These are phyloP conservation scores for Erebia aethiops DNA, from an alignment of 2,888 invertebrate species.

Conservation along the genomic window DNA sequence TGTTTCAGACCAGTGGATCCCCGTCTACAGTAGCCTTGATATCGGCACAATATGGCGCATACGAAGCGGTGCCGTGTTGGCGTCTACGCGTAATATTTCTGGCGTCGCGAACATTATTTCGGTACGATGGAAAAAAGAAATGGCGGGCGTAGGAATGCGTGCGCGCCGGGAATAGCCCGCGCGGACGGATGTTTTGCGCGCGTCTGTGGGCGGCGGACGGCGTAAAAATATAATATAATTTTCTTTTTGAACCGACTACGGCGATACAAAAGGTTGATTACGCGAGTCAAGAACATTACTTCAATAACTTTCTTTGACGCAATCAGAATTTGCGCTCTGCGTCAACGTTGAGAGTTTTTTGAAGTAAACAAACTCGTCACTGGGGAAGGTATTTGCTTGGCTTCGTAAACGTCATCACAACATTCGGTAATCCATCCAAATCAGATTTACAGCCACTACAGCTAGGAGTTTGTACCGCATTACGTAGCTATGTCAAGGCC, in stretches of 20 bases:
- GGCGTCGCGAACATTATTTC: conserved; percentile 69
- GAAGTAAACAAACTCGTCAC: neutral
- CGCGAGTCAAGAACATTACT: neutral
- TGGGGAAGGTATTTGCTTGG: too few species aligned
- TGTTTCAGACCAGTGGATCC: neutral
- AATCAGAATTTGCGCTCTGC: neutral
- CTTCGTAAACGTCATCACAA: too few species aligned
- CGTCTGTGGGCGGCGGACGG: conserved; percentile 55
- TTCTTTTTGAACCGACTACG: conserved; percentile 19
- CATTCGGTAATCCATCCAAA: too few species aligned
- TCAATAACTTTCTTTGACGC: neutral
- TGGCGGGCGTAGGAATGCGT: conserved; percentile 69
- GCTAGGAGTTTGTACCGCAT: too few species aligned
- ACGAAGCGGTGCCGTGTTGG: conserved; percentile 33
- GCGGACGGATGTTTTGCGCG: conserved; percentile 71
- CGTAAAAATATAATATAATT: conserved; percentile 16
- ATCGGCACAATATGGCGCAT: conserved; percentile 5
- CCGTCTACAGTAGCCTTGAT: conserved; percentile 6
- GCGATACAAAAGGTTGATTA: neutral
- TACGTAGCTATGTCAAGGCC: too few species aligned
- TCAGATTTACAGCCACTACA: too few species aligned
- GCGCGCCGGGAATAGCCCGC: conserved; percentile 68
- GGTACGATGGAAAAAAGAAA: conserved; percentile 67
- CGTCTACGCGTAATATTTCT: conserved; percentile 64
- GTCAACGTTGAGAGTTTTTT: neutral